Conservation (phyloP, 2,888 invertebrate species). For the Podotricha telesiphe region DNA sequence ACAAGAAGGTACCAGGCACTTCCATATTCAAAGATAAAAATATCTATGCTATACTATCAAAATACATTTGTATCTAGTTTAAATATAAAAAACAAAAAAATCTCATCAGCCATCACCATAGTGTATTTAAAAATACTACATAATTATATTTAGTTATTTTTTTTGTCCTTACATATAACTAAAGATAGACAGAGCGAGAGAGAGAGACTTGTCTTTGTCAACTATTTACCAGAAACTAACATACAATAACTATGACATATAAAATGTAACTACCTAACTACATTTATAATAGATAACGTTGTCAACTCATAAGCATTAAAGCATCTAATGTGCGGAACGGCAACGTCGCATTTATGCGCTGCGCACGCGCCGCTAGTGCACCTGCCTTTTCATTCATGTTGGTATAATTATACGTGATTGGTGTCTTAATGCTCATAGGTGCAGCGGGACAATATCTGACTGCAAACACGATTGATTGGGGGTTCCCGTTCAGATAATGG, state of each 20-base stretch:
- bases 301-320: slow-evolving; percentile 3
- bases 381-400: slow-evolving; percentile 8
- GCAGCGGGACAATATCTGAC: not conserved
- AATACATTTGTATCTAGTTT: too few relatives aligned
- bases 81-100: too few relatives aligned
- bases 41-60: too few relatives aligned
- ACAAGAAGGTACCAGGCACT: too few relatives aligned
- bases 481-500: not conserved
- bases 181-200: too few relatives aligned
- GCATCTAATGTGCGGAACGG: slow-evolving; percentile 30
- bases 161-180: too few relatives aligned
- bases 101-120: too few relatives aligned
- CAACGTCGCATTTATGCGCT: slow-evolving; percentile 39
- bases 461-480: not conserved
- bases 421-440: not conserved
- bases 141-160: too few relatives aligned
- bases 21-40: too few relatives aligned
- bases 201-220: too few relatives aligned
- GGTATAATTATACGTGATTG: not conserved
- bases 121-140: too few relatives aligned
- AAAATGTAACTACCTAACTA: not conserved
- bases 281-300: not conserved
- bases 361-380: slow-evolving; percentile 16
- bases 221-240: not conserved
- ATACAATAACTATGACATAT: not conserved